These are phyloP conservation scores for Platorchestia sp. DNA, from an alignment of 1,140 invertebrate species.

Conservation along the genomic window DNA sequence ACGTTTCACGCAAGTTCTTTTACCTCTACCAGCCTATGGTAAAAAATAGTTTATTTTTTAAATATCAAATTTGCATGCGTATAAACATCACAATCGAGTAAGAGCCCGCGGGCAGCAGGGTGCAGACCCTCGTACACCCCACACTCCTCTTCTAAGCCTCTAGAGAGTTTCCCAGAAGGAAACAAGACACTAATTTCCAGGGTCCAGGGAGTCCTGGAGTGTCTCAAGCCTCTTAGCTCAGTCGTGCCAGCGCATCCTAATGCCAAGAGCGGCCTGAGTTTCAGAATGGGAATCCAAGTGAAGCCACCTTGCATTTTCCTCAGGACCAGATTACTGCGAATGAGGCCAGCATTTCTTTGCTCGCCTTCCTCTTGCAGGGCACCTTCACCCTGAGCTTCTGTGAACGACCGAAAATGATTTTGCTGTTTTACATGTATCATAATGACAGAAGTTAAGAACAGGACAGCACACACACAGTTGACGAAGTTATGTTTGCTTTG, in stretches of 20 bases:
- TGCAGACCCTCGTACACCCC: not conserved
- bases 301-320: not conserved
- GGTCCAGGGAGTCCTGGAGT: not conserved
- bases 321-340: not conserved
- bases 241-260: not conserved
- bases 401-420: not conserved
- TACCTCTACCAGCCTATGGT: not conserved
- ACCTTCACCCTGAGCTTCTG: not conserved
- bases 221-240: conserved; percentile 6
- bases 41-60: not conserved
- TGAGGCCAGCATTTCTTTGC: not conserved
- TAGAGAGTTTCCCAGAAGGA: not conserved
- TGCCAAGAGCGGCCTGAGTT: not conserved
- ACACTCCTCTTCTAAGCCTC: not conserved
- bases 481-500: no score
- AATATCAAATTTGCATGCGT: not conserved
- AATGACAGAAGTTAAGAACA: no score
- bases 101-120: not conserved
- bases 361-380: not conserved
- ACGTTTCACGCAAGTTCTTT: no score
- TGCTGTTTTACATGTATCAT: no score
- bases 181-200: not conserved
- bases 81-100: not conserved
- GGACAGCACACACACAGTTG: no score
- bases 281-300: not conserved